Base-by-base conservation (phyloP, 2,888 invertebrate genomes). In the Dicyrtomina minuta region DNA sequence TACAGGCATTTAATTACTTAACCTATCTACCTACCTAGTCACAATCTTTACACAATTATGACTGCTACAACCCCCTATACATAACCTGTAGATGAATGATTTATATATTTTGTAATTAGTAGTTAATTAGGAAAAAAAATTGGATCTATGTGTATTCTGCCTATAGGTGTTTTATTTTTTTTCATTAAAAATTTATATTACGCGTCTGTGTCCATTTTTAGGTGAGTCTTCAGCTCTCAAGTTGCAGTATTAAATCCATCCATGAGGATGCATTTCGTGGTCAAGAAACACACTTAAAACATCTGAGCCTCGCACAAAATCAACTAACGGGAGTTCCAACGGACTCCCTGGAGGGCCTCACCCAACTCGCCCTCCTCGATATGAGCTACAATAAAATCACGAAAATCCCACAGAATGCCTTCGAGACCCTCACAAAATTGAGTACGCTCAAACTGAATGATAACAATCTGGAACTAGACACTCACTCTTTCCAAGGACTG, bases 401-500 rank as follows among this genome's bases (percentile, higher is more conserved):
- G 2, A 82, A 83, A 55, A 87, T 95, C 72, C 87, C 88, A n/a
- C 87, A 90, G 74, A 87, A 88, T 71, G 89, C 92, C 0, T 94
- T 95, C 80, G 84, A 84, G 43, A 88, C 89, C 0, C 84, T 93
- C 15, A 83, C 83, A 53, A 89, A 89, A 80, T 83, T 93, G 64
- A 87, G 91, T 17, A 93, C 93, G 0, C 82, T 93, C 15, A 93
- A 93, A 82, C 81, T 95, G 64, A 91, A 93, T 3, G 94, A 94
- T 80, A 95, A 94, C 81, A 92, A 92, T 80, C 53, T 67, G 0
- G 90, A 90, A 3, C 81, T 94, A 73, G 74, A 75, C 39, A 79
- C 86, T 0, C 86, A 86, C 60, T 88, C 92, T 4, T 88, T 95
- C 68, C 84, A 84, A n/a, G 93, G 93, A 1, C 83, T 95, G 70